Evolutionary conservation across 2,888 invertebrate genomes (phyloP).

Genomic region (Euproctis similis): DNA sequence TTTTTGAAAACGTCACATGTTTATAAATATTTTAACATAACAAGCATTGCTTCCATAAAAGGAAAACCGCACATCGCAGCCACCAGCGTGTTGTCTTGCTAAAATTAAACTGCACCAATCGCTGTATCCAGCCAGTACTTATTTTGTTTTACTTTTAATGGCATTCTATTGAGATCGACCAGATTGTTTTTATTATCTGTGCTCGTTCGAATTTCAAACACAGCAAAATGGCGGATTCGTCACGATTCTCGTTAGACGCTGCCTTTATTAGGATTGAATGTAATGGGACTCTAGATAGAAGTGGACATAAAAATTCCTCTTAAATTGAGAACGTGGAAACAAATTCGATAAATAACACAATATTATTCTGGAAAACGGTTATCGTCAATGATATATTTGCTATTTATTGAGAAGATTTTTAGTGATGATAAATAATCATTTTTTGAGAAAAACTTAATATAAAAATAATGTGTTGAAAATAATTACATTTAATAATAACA

Average conservation of each 20-base stretch:
- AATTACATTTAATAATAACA: too few species aligned
- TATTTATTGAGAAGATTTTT: too few species aligned
- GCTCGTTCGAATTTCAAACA: conserved; percentile 11
- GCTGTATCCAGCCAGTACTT: conserved; percentile 19
- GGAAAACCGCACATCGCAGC: conserved; percentile 31
- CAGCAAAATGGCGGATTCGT: conserved; percentile 10
- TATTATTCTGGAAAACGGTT: too few species aligned
- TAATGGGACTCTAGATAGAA: conserved; percentile 7
- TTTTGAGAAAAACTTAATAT: too few species aligned
- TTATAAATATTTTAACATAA: too few species aligned
- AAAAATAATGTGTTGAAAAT: too few species aligned
- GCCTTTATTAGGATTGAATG: conserved; percentile 1
- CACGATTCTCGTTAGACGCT: conserved; percentile 6
- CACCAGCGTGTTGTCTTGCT: conserved; percentile 28
- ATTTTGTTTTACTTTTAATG: conserved; percentile 21
- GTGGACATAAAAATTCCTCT: conserved; percentile 3
- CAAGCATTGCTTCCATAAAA: conserved; percentile 27
- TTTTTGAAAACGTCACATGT: too few species aligned
- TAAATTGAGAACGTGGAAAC: not conserved
- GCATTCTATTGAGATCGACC: conserved; percentile 23
- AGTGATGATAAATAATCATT: too few species aligned
- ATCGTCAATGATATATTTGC: too few species aligned
- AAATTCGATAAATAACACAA: too few species aligned
- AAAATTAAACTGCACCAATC: conserved; percentile 45
- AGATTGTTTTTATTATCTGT: conserved; percentile 13